A percentile compares a stretch with the other conserved stretches of the same genome.
These are phyloP conservation scores for Ficedula albicollis DNA, from an alignment of 2,797 vertebrate genomes.

Conservation along the genomic window DNA sequence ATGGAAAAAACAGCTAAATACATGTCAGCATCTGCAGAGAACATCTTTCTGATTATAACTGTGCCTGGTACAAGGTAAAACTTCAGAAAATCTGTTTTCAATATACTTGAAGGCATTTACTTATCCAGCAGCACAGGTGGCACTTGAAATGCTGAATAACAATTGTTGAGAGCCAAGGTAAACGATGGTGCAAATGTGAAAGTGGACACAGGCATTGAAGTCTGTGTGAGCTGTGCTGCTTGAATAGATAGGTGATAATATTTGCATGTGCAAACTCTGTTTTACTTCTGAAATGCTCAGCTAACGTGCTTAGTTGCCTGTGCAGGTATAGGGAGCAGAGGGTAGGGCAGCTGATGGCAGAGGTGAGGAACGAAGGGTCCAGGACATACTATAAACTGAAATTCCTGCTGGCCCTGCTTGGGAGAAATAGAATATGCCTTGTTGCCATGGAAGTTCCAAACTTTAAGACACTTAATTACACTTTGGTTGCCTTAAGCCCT, in stretches of 20 bases:
- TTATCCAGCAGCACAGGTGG: slow-evolving; percentile 73
- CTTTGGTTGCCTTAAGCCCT: neutral
- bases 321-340: neutral
- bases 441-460: neutral
- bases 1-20: slow-evolving; percentile 60
- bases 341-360: neutral
- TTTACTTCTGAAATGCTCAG: neutral
- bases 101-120: slow-evolving; percentile 67
- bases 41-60: slow-evolving; percentile 50
- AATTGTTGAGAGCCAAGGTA: slow-evolving; percentile 60
- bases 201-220: neutral
- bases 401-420: neutral
- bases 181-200: slow-evolving; percentile 21
- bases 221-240: neutral
- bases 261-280: neutral
- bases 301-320: neutral
- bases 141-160: slow-evolving; percentile 69
- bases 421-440: neutral
- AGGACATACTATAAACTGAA: neutral
- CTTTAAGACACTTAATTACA: neutral
- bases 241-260: neutral
- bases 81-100: slow-evolving; percentile 65
- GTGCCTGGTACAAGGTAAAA: slow-evolving; percentile 36
- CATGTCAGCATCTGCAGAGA: slow-evolving; percentile 33
- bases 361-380: neutral